These are phyloP conservation scores for Chlorodrepanis virens DNA, from an alignment of 2,113 vertebrate genomes.

Conservation along the genomic window DNA sequence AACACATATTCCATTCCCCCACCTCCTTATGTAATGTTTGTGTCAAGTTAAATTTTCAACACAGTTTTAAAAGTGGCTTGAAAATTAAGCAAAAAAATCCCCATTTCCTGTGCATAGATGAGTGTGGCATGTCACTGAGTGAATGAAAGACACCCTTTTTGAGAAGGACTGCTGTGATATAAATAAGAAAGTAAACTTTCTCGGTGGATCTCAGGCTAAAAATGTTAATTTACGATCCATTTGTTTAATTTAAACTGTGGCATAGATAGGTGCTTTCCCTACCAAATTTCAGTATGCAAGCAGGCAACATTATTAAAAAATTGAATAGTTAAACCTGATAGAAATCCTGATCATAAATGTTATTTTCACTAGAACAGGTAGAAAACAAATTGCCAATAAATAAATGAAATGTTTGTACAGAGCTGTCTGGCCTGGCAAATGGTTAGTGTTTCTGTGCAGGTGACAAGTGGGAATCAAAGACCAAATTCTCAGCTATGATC, in stretches of 20 bases:
- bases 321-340: not conserved
- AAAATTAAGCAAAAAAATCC: not conserved
- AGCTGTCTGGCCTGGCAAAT: not conserved
- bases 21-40: not conserved
- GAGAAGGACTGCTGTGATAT: not conserved
- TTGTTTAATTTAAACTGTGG: not conserved
- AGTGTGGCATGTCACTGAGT: not conserved
- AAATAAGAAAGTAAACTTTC: not conserved
- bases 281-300: not conserved
- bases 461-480: not conserved
- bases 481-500: not conserved
- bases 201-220: not conserved
- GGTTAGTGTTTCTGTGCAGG: not conserved
- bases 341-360: not conserved
- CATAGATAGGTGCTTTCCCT: not conserved
- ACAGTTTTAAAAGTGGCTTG: not conserved
- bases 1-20: not conserved
- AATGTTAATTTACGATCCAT: not conserved
- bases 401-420: not conserved
- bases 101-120: not conserved
- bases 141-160: not conserved
- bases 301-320: not conserved
- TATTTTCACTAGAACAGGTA: not conserved
- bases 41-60: not conserved
- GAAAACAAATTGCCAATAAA: not conserved